Evolutionary conservation across 2,113 vertebrate species (phyloP).

Genomic region (Mesocricetus auratus): DNA sequence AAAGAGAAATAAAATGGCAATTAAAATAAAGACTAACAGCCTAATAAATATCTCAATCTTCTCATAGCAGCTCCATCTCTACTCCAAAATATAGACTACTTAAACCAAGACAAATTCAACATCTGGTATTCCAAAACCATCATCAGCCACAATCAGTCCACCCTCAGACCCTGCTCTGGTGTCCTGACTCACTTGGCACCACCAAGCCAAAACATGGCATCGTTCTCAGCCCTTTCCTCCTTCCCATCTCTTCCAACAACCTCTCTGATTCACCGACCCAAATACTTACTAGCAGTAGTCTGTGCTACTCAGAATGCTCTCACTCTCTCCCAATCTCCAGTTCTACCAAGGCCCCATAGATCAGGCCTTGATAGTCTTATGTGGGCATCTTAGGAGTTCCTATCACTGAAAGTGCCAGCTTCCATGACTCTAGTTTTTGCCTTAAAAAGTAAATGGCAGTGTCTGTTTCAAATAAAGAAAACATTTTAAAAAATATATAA

Average conservation of each 20-base stretch:
- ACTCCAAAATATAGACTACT: background rate
- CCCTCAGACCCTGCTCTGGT: background rate
- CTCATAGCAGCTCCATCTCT: background rate
- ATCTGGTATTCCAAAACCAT: background rate
- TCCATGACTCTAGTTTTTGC: background rate
- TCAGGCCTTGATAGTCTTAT: background rate
- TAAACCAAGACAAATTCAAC: slow-evolving; percentile 19
- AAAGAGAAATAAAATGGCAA: slow-evolving; percentile 6
- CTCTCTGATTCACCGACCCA: background rate
- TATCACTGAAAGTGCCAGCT: background rate
- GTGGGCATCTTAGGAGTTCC: background rate
- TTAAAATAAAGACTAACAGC: background rate
- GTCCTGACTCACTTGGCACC: background rate
- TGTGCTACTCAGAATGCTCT: background rate
- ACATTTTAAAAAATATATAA: background rate
- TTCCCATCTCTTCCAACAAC: background rate
- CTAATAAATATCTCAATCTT: background rate
- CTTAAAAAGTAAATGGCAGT: background rate
- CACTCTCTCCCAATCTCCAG: background rate
- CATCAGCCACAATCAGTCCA: background rate
- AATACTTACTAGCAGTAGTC: no score
- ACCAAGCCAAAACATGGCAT: background rate
- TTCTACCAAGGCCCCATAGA: background rate
- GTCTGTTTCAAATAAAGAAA: slow-evolving; percentile 2
- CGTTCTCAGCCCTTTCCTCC: background rate